Conservation (phyloP, 1,140 invertebrate species). For the Lamellibrachia luymesi region DNA sequence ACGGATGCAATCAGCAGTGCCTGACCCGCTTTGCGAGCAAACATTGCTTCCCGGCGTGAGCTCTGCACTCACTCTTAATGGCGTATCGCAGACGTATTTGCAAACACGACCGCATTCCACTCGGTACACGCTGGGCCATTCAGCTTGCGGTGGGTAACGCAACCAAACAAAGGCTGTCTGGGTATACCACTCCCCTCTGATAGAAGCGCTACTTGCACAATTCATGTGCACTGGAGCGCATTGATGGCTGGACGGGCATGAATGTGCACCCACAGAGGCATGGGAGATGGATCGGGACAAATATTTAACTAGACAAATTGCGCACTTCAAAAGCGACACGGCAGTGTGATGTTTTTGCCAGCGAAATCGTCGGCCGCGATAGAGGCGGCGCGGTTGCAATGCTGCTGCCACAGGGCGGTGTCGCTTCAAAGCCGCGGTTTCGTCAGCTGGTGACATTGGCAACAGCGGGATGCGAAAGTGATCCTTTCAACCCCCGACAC, state of each 20-base stretch:
- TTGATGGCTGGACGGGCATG: not conserved
- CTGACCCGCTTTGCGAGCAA: not conserved
- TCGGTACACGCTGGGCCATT: not conserved
- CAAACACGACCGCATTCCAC: not conserved
- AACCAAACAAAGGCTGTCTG: not conserved
- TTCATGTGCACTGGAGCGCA: not conserved
- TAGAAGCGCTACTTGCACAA: not conserved
- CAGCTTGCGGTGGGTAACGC: not conserved
- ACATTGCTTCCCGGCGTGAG: not conserved
- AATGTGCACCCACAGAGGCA: not conserved
- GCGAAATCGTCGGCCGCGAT: not conserved
- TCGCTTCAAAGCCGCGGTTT: not conserved
- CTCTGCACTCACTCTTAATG: not conserved
- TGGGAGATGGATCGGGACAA: not conserved
- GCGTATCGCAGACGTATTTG: not conserved
- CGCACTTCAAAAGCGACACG: not conserved
- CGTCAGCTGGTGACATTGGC: not conserved
- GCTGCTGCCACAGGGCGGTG: no score
- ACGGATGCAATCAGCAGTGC: not conserved
- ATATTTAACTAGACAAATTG: constrained; percentile 6
- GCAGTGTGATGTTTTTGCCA: not conserved
- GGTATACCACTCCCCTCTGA: not conserved
- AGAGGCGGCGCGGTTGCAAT: not conserved
- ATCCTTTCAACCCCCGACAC: not conserved
- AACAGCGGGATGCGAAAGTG: not conserved